These are phyloP conservation scores for Callopanchax toddi DNA, from an alignment of 2,113 vertebrate species.

Conservation along the genomic window DNA sequence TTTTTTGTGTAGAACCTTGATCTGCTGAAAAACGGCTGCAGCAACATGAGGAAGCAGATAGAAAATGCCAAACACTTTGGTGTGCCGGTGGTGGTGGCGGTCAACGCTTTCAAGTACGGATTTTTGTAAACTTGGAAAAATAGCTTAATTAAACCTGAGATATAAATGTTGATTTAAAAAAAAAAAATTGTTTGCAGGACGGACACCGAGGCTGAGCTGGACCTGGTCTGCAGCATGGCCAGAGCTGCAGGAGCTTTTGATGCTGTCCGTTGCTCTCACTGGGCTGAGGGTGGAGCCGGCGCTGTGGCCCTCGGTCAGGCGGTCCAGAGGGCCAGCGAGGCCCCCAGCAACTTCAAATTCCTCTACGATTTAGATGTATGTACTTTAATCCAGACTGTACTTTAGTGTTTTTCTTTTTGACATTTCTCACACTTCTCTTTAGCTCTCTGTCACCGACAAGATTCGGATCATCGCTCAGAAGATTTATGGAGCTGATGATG, in stretches of 20 bases:
- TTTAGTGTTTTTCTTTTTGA: neutral
- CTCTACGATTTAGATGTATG: constrained; percentile 91
- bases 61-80: constrained; percentile 92
- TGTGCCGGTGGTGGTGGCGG: constrained; percentile 92
- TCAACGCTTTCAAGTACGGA: constrained; percentile 92
- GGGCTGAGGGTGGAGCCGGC: constrained; percentile 94
- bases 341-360: constrained; percentile 89
- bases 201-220: constrained; percentile 88
- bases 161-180: neutral
- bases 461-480: constrained; percentile 94
- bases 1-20: constrained; percentile 85
- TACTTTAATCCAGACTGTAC: neutral
- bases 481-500: constrained; percentile 93
- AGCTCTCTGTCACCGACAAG: constrained; percentile 92
- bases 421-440: neutral
- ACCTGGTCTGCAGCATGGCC: constrained; percentile 85
- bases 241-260: constrained; percentile 91
- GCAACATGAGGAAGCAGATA: constrained; percentile 94
- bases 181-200: constrained; percentile 85
- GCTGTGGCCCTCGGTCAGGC: constrained; percentile 86
- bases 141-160: neutral
- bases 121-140: neutral
- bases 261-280: constrained; percentile 92
- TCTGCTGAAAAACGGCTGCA: constrained; percentile 91
- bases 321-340: constrained; percentile 87